Evolutionary conservation across 1,140 invertebrate species (phyloP).

Genomic region (Cotesia glomerata): DNA sequence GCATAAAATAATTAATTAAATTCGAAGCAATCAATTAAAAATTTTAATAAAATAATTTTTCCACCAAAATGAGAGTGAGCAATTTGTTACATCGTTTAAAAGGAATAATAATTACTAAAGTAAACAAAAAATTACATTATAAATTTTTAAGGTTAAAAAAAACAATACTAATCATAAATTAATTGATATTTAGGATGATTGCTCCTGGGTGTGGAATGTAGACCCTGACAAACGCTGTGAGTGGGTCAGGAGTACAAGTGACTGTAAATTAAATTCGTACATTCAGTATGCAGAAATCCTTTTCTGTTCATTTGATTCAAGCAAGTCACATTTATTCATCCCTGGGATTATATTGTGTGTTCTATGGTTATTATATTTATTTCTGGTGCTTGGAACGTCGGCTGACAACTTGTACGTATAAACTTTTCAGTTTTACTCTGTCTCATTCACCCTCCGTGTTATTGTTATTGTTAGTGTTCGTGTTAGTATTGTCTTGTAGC

Average conservation of each 20-base stretch:
- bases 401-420: constrained; percentile 69
- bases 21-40: no score
- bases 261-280: constrained; percentile 46
- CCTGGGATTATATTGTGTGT: constrained; percentile 47
- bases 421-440: constrained; percentile 16
- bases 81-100: no score
- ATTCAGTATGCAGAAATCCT: constrained; percentile 51
- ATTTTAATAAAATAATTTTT: no score
- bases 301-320: constrained; percentile 50
- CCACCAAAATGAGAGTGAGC: no score
- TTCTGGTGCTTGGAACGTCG: constrained; percentile 68
- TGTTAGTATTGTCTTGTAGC: not conserved
- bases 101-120: no score
- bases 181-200: constrained; percentile 47
- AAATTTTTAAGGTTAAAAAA: no score
- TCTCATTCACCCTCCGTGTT: not conserved
- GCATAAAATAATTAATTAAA: no score
- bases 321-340: constrained; percentile 39
- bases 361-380: constrained; percentile 69
- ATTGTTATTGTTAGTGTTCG: not conserved
- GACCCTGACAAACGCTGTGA: constrained; percentile 45
- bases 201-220: constrained; percentile 56
- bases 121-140: no score
- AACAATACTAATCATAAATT: not conserved
- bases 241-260: constrained; percentile 47